These are phyloP conservation scores for Leptocoma aspasia DNA, from an alignment of 2,113 vertebrate genomes.

Conservation along the genomic window DNA sequence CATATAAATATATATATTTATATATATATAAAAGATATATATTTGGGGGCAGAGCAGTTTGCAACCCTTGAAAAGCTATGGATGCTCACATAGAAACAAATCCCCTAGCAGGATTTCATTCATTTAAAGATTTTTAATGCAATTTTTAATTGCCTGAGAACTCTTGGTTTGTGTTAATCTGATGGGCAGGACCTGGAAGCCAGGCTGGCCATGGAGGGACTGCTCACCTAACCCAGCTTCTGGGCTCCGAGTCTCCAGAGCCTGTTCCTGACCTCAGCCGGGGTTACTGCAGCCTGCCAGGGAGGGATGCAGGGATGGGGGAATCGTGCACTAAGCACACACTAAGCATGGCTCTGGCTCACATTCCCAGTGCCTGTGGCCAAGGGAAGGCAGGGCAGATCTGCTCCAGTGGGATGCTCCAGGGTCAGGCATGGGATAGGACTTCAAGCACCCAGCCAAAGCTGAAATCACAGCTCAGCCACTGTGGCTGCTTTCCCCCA, in stretches of 20 bases:
- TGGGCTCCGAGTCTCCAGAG: fast-evolving
- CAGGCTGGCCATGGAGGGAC: background rate
- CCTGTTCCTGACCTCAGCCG: fast-evolving
- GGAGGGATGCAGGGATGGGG: background rate
- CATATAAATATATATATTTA: too few species aligned
- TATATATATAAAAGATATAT: too few species aligned
- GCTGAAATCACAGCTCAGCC: background rate
- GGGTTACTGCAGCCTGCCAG: fast-evolving
- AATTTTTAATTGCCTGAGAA: background rate
- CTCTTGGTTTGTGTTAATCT: background rate
- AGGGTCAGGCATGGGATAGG: fast-evolving
- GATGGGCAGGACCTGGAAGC: background rate
- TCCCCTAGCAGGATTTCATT: background rate
- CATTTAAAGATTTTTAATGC: background rate
- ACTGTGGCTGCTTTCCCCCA: background rate
- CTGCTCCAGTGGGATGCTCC: fast-evolving
- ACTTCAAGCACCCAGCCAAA: background rate
- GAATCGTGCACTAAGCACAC: fast-evolving
- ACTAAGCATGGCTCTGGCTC: fast-evolving
- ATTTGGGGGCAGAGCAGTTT: background rate
- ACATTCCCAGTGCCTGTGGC: background rate
- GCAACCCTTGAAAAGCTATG: background rate
- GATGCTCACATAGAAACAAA: background rate
- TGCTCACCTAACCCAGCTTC: background rate
- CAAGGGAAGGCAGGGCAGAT: background rate